Percentiles rank a stretch among this genome's conserved stretches.
Conservation (phyloP, 2,888 invertebrate species). For the Gerris lacustris region DNA sequence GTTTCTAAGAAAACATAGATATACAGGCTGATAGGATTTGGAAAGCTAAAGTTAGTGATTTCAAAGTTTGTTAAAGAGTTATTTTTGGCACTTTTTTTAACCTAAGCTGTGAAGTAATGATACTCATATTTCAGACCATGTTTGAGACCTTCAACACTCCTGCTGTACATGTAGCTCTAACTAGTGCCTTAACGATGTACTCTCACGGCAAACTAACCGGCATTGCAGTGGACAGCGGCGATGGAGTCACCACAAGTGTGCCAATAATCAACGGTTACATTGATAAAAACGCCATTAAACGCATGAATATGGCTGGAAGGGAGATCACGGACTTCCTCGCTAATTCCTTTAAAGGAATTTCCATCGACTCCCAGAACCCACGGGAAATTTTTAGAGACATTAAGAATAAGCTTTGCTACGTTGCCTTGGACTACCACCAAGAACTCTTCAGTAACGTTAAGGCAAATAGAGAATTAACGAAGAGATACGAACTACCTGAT, state of each 20-base stretch:
- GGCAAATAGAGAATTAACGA: conserved; percentile 80
- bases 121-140: conserved; percentile 52
- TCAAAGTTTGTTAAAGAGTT: too few relatives aligned
- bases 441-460: conserved; percentile 89
- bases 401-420: conserved; percentile 86
- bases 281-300: conserved; percentile 81
- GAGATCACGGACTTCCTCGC: conserved; percentile 86
- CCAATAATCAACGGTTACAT: conserved; percentile 92
- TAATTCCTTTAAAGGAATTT: conserved; percentile 85
- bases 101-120: not conserved
- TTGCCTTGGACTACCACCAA: conserved; percentile 81
- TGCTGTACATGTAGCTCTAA: conserved; percentile 90
- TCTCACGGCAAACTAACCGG: conserved; percentile 94
- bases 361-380: conserved; percentile 84
- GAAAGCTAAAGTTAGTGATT: too few relatives aligned
- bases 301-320: conserved; percentile 83
- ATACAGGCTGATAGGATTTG: too few relatives aligned
- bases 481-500: conserved; percentile 88
- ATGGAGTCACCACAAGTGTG: conserved; percentile 90
- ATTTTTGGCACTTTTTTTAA: not conserved
- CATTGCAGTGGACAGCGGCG: conserved; percentile 89
- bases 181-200: conserved; percentile 83
- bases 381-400: conserved; percentile 89
- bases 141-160: conserved; percentile 87
- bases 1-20: too few relatives aligned